Evolutionary conservation across 2,888 invertebrate species (phyloP), one percentile per base, ranked within the genome.

Genomic region (Flexamia atlantica): DNA sequence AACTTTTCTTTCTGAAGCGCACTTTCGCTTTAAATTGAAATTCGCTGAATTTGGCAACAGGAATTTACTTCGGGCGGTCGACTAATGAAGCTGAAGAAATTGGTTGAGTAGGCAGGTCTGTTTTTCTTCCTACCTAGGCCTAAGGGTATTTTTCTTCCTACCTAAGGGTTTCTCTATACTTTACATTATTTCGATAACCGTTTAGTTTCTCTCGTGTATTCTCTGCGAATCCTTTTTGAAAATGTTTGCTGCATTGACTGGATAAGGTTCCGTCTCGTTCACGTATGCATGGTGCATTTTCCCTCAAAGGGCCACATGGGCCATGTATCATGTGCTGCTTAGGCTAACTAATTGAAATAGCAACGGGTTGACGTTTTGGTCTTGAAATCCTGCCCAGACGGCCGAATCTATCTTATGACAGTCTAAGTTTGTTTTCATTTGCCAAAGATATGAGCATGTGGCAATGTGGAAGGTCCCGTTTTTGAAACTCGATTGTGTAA

Each of bases 381-480:
- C 79, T 28, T 10, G 72, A 70, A 70, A 7, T 28, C 23, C 72
- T 28, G 72, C 23, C 7, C n/a, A 20, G 7, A 30, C 32, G 30
- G n/a, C 25, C 30, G n/a, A 28, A 32, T 70, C 72, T n/a, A 70
- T 30, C 32, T 28, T 25, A 25, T 23, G n/a, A n/a, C 25, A 20
- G 30, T 70, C 72, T 70, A n/a, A 70, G n/a, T 70, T 30, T 70
- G 30, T 70, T 25, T 70, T 70, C 32, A 30, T 25, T 25, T 9
- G n/a, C 23, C 72, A 70, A 70, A 70, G 72, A 25, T 36, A 60
- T 42, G 64, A 84, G 42, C 74, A 85, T 23, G 53, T 53, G 53
- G 28, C 53, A 50, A 30, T n/a, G 36, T 40, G 32, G 20, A 64
- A 83, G n/a, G 72, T 81, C 32, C 46, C 36, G 32, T 81, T 64